Evolutionary conservation across 2,888 invertebrate genomes (phyloP).

Genomic region (Melipona bicolor): DNA sequence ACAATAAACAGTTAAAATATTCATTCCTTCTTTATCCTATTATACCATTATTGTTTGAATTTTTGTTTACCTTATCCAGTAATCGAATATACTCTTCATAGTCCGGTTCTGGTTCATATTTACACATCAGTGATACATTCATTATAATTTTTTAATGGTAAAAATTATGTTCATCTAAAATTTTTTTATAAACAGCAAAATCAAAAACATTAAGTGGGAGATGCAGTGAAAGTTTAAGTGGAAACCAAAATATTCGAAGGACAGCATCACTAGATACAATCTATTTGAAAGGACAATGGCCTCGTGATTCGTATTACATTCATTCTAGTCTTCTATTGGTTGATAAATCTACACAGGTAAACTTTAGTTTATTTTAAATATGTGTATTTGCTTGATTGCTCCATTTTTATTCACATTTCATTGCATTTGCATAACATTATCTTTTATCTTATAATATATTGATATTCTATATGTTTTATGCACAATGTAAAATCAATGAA

Average conservation of each 20-base stretch:
- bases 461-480: not conserved
- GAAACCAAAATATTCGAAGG: constrained; percentile 88
- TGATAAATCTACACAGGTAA: constrained; percentile 92
- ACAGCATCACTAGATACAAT: constrained; percentile 92
- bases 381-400: not conserved
- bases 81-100: constrained; percentile 68
- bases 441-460: not conserved
- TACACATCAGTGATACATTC: not conserved
- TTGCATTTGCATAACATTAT: constrained; percentile 1
- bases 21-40: constrained; percentile 13
- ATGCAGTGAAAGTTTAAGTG: constrained; percentile 86
- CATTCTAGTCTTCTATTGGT: constrained; percentile 89
- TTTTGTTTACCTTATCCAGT: constrained; percentile 52
- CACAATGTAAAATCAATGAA: constrained; percentile 13
- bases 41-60: not conserved
- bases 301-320: constrained; percentile 89
- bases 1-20: constrained; percentile 25
- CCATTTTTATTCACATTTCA: not conserved
- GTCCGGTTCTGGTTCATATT: constrained; percentile 66
- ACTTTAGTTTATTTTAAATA: constrained; percentile 8
- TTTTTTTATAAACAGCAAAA: constrained; percentile 83
- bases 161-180: constrained; percentile 12
- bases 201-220: constrained; percentile 85
- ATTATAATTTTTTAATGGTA: not conserved
- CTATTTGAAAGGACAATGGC: constrained; percentile 92